These are phyloP conservation scores for Panurus biarmicus DNA, from an alignment of 2,113 vertebrate genomes.

Conservation along the genomic window DNA sequence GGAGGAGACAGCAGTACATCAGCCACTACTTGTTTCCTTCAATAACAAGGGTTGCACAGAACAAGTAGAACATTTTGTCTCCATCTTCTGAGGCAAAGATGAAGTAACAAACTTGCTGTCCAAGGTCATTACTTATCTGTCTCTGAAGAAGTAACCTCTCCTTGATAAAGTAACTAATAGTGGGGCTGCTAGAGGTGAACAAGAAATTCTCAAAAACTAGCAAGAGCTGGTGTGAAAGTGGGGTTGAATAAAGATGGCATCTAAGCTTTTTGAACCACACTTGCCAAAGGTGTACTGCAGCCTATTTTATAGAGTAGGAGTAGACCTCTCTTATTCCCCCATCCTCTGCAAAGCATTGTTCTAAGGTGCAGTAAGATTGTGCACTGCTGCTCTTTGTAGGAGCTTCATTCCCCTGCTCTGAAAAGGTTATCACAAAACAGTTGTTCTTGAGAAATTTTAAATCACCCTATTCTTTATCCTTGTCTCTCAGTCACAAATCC, in stretches of 20 bases:
- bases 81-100: background rate
- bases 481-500: background rate
- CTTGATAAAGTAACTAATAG: background rate
- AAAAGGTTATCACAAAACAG: background rate
- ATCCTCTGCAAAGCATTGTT: background rate
- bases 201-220: background rate
- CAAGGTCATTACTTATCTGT: background rate
- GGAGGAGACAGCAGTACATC: background rate
- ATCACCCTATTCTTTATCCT: background rate
- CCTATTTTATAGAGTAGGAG: background rate
- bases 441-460: background rate
- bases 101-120: background rate
- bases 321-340: background rate
- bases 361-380: background rate
- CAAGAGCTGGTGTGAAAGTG: background rate
- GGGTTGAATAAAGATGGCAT: background rate
- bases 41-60: background rate
- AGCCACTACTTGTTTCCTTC: background rate
- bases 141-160: background rate
- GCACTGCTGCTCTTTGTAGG: background rate
- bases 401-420: background rate
- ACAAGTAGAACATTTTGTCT: background rate
- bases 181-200: background rate
- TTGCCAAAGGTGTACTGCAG: background rate
- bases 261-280: background rate